Evolutionary conservation across 2,797 vertebrate species (phyloP).

Genomic region (Spinus pinus): DNA sequence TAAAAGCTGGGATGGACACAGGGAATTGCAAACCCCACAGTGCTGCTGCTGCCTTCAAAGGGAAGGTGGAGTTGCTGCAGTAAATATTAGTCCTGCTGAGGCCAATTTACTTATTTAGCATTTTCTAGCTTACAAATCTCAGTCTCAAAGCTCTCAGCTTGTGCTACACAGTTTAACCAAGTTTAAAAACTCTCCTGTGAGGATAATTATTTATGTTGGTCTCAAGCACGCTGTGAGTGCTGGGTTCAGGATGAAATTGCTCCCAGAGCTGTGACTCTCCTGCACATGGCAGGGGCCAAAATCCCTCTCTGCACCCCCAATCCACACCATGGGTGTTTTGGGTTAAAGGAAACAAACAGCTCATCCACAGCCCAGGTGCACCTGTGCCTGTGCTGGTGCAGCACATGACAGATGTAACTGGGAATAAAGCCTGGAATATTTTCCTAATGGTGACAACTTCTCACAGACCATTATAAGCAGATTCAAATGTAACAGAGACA

Average conservation of each 20-base stretch:
- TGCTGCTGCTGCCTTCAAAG: background rate
- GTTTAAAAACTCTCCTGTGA: background rate
- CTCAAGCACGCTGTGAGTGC: background rate
- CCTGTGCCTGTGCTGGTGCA: background rate
- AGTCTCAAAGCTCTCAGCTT: background rate
- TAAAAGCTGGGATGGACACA: background rate
- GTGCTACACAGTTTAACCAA: background rate
- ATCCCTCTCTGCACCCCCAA: background rate
- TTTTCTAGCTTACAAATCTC: background rate
- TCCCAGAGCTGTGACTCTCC: background rate
- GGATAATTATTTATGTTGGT: background rate
- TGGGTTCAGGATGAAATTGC: background rate
- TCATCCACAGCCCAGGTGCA: background rate
- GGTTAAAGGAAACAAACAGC: background rate
- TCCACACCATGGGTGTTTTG: fast-evolving
- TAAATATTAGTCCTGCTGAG: background rate
- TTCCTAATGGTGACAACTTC: background rate
- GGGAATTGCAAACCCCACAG: background rate
- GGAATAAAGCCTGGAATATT: background rate
- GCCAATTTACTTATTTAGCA: background rate
- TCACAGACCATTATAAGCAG: background rate
- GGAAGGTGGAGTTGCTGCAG: fast-evolving
- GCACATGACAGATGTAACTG: background rate
- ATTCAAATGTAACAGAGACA: background rate
- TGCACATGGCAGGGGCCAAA: background rate